Evolutionary conservation across 2,797 vertebrate species (phyloP).

Genomic region (Rhynchotus rufescens): DNA sequence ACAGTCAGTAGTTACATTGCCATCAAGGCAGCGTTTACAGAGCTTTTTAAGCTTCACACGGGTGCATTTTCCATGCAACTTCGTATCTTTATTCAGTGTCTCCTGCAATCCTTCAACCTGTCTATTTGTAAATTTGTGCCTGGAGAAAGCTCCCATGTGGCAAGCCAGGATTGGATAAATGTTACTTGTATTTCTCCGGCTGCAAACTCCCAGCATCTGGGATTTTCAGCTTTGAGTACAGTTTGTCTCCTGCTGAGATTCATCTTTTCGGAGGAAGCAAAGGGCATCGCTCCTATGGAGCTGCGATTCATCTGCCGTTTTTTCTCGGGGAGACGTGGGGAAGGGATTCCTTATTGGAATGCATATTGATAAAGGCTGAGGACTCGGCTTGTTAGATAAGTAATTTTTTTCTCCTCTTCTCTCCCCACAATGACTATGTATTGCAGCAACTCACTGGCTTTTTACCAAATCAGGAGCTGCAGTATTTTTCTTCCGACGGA

Average conservation of each 20-base stretch:
- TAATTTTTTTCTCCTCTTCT: constrained; percentile 48
- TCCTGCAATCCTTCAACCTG: constrained; percentile 68
- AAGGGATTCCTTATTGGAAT: constrained; percentile 69
- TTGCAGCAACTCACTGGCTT: constrained; percentile 85
- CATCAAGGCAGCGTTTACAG: background rate
- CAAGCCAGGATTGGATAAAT: constrained; percentile 67
- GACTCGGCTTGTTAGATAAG: constrained; percentile 71
- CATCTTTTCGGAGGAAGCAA: constrained; percentile 59
- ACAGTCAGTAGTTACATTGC: background rate
- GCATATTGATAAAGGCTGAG: constrained; percentile 72
- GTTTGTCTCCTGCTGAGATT: constrained; percentile 65
- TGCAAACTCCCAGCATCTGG: constrained; percentile 64
- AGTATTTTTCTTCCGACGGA: constrained; percentile 81
- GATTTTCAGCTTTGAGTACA: constrained; percentile 68
- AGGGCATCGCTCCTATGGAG: constrained; percentile 62
- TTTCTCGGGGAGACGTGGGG: constrained; percentile 49
- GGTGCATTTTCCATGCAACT: constrained; percentile 34
- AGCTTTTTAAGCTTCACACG: background rate
- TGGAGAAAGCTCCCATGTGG: constrained; percentile 63
- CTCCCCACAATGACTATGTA: constrained; percentile 80
- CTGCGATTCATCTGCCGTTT: constrained; percentile 45
- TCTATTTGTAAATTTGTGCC: constrained; percentile 68
- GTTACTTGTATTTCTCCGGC: constrained; percentile 64
- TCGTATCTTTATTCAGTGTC: constrained; percentile 42
- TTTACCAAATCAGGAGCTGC: constrained; percentile 84